These are phyloP conservation scores for Pecten maximus DNA, from an alignment of 2,888 invertebrate species.

Conservation along the genomic window DNA sequence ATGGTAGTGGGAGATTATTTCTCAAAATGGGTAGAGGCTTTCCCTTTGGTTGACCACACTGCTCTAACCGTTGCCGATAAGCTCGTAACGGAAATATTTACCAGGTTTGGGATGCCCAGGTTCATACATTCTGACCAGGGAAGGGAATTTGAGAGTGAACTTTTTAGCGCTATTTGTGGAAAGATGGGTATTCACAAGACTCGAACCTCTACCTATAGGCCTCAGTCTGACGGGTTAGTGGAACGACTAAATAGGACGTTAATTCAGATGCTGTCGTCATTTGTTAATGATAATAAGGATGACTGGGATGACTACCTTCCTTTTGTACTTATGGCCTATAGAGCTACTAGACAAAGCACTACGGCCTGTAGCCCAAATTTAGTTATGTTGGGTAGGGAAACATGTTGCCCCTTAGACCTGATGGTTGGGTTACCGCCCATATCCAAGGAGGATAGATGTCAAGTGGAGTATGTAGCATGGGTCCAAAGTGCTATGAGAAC, in stretches of 20 bases:
- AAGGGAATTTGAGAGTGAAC: neutral
- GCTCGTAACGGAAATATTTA: neutral
- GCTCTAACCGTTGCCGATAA: neutral
- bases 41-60: neutral
- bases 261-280: too few species aligned
- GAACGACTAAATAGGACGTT: neutral
- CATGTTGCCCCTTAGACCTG: too few species aligned
- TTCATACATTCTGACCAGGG: neutral
- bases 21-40: neutral
- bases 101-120: neutral
- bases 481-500: too few species aligned
- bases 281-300: too few species aligned
- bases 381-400: too few species aligned
- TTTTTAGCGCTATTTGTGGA: neutral
- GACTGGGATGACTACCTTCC: too few species aligned
- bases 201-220: neutral
- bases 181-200: neutral
- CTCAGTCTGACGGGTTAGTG: neutral
- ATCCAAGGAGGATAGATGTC: too few species aligned
- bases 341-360: too few species aligned
- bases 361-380: too few species aligned
- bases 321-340: too few species aligned
- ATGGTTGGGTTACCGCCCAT: too few species aligned
- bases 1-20: neutral
- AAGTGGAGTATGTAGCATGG: too few species aligned